phyloP scores from a whole-genome alignment of 2,888 invertebrate genomes.

The Anaspis maculata region DNA sequence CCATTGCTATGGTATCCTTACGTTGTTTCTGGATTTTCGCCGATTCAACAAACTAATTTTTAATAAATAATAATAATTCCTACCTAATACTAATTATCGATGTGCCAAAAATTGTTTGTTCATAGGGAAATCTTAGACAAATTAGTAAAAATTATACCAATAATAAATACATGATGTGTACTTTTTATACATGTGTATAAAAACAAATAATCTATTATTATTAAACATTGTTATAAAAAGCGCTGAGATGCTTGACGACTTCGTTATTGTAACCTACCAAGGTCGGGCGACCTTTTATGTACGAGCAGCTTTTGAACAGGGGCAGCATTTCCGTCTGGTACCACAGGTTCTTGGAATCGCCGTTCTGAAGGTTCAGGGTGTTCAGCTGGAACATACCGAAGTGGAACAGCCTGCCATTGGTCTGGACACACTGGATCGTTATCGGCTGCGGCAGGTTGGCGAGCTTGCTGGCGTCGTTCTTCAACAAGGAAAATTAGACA shows the following conservation, averaged over 20 bases:
- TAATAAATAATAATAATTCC: too few relatives aligned
- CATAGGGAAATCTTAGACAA: too few relatives aligned
- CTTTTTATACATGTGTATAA: too few relatives aligned
- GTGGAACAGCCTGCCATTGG: constrained; percentile 68
- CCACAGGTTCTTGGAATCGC: constrained; percentile 68
- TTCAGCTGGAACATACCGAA: constrained; percentile 81
- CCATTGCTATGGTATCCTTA: too few relatives aligned
- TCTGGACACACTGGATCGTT: constrained; percentile 73
- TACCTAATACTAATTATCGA: too few relatives aligned
- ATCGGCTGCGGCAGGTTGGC: constrained; percentile 70
- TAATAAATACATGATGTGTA: too few relatives aligned
- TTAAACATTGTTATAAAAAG: constrained; percentile 65
- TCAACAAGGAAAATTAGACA: too few relatives aligned
- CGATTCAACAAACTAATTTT: too few relatives aligned
- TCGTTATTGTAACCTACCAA: constrained; percentile 70
- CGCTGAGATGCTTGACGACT: constrained; percentile 67
- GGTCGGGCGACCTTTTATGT: constrained; percentile 55
- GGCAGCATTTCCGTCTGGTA: constrained; percentile 60
- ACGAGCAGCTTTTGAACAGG: constrained; percentile 58
- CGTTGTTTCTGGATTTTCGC: too few relatives aligned
- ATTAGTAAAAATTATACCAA: too few relatives aligned
- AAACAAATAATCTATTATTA: constrained; percentile 4
- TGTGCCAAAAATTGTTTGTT: too few relatives aligned
- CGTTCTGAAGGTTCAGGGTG: constrained; percentile 56
- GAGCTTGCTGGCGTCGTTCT: constrained; percentile 55